phyloP scores from a whole-genome alignment of 1,140 invertebrate species.

The Zaprionus nigranus region DNA sequence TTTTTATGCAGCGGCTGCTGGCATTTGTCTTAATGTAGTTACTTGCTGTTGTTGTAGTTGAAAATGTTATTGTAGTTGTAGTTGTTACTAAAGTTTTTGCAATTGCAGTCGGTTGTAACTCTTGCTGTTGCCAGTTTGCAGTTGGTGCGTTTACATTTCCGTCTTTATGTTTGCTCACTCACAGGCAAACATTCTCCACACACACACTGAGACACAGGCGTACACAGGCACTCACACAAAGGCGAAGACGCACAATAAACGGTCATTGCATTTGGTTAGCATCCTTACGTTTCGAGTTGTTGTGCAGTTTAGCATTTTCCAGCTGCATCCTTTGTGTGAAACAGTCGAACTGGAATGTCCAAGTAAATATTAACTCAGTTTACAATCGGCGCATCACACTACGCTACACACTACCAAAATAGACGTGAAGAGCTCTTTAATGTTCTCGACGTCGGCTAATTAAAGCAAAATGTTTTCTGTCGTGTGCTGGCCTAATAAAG shows the following conservation, averaged over 20 bases:
- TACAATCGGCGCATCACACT: background rate
- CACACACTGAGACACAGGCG: slow-evolving; percentile 7
- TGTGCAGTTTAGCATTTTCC: slow-evolving; percentile 50
- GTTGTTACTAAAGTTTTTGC: slow-evolving; percentile 2
- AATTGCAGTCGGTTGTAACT: slow-evolving; percentile 43
- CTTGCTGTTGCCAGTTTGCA: slow-evolving; percentile 65
- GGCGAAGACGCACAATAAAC: slow-evolving; percentile 57
- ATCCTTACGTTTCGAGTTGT: slow-evolving; percentile 63
- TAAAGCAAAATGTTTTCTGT: slow-evolving; percentile 64
- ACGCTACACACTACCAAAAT: background rate
- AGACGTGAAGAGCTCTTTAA: slow-evolving; percentile 39
- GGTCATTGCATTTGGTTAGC: slow-evolving; percentile 61
- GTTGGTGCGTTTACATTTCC: slow-evolving; percentile 70
- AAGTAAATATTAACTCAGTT: slow-evolving; percentile 29
- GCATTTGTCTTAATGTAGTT: slow-evolving; percentile 51
- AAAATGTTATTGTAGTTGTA: background rate
- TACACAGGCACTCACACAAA: slow-evolving; percentile 17
- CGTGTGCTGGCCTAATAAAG: slow-evolving; percentile 52
- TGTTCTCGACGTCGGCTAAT: slow-evolving; percentile 34
- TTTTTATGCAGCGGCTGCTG: slow-evolving; percentile 25
- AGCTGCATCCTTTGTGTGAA: slow-evolving; percentile 46
- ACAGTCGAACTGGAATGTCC: slow-evolving; percentile 30
- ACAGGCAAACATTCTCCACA: slow-evolving; percentile 17
- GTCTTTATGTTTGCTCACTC: slow-evolving; percentile 69
- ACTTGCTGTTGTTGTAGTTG: slow-evolving; percentile 20